Percentiles rank a stretch among this genome's conserved stretches.
Evolutionary conservation across 2,888 invertebrate species (phyloP).

Genomic region (Beris chalybata): DNA sequence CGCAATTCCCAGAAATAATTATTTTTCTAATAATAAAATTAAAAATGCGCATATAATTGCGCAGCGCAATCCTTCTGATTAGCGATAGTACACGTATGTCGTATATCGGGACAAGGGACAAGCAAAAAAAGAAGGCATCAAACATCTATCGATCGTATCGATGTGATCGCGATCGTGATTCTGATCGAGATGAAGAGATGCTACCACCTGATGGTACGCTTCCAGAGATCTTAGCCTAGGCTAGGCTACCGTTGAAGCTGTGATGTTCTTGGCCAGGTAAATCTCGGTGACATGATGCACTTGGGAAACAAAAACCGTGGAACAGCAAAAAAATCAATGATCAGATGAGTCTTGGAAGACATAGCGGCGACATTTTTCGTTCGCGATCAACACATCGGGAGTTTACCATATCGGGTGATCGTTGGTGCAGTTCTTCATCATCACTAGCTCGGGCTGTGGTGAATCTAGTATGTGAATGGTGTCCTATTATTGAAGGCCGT

Average conservation of each 20-base stretch:
- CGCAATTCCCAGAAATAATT: constrained; percentile 20
- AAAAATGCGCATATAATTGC: constrained; percentile 32
- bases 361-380: constrained; percentile 35
- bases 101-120: neutral
- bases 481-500: constrained; percentile 16
- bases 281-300: too few relatives aligned
- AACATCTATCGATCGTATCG: constrained; percentile 15
- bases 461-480: constrained; percentile 4
- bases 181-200: neutral
- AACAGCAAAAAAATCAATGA: too few relatives aligned
- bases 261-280: neutral
- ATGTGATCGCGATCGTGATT: constrained; percentile 5
- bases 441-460: neutral
- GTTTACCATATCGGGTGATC: constrained; percentile 21
- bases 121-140: neutral
- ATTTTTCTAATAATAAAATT: constrained; percentile 33
- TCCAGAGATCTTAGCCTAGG: neutral
- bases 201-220: constrained; percentile 9
- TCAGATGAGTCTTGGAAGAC: constrained; percentile 26
- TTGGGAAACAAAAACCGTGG: too few relatives aligned
- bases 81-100: neutral
- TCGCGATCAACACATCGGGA: constrained; percentile 7
- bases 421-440: constrained; percentile 7
- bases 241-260: neutral
- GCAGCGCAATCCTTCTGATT: constrained; percentile 8